Conservation (phyloP, 2,888 invertebrate genomes). For the Acutogordius australiensis region DNA sequence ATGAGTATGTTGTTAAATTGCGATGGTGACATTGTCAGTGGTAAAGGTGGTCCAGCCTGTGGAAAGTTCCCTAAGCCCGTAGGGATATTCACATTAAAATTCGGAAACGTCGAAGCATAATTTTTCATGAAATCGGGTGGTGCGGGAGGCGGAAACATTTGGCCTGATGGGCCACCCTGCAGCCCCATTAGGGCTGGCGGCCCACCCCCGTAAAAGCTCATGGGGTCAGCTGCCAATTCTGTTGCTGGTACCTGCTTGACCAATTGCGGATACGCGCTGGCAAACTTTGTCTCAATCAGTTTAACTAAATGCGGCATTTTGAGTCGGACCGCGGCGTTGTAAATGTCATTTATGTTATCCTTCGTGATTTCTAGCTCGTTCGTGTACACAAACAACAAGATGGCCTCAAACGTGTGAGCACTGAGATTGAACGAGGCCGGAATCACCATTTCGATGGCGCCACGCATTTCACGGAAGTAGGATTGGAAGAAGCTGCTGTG, state of each 20-base stretch:
- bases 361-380: not conserved
- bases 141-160: not conserved
- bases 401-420: not conserved
- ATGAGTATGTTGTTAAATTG: too few species aligned
- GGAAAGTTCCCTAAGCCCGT: too few species aligned
- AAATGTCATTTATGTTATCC: conserved; percentile 2
- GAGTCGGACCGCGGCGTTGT: not conserved
- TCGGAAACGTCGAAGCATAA: too few species aligned
- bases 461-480: not conserved
- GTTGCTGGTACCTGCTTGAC: not conserved
- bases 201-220: not conserved
- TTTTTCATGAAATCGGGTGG: not conserved
- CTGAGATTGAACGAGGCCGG: not conserved
- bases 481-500: not conserved
- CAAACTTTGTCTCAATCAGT: not conserved
- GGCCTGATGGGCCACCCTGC: not conserved
- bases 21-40: not conserved
- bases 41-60: not conserved
- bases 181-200: not conserved
- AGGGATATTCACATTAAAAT: too few species aligned
- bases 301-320: conserved; percentile 7
- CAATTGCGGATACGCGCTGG: not conserved
- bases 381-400: not conserved
- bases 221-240: not conserved
- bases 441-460: not conserved